Conservation (phyloP, 2,113 vertebrate genomes). For the Jacana jacana region DNA sequence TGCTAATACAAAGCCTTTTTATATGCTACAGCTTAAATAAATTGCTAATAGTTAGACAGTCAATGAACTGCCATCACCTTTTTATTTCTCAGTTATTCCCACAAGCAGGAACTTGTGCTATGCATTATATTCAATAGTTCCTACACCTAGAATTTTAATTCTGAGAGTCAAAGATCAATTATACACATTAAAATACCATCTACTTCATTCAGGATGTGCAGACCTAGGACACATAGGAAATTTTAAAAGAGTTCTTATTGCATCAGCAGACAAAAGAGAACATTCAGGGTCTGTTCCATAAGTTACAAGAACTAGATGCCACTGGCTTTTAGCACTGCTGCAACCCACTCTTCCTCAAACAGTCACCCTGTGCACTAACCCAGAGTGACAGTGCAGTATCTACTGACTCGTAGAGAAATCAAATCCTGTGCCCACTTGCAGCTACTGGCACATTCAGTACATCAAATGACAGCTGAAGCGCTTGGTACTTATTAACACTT, state of each 20-base stretch:
- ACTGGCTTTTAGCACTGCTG: not conserved
- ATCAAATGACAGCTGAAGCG: not conserved
- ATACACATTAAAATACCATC: not conserved
- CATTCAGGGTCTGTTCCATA: not conserved
- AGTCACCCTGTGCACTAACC: not conserved
- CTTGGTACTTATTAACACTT: not conserved
- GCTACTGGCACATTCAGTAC: not conserved
- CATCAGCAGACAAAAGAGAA: not conserved
- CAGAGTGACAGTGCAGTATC: not conserved
- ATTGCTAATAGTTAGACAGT: not conserved
- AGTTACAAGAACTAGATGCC: not conserved
- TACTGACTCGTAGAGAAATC: not conserved
- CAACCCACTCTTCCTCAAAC: not conserved
- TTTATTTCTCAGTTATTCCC: not conserved
- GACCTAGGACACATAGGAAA: fast-evolving
- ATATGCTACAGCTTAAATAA: not conserved
- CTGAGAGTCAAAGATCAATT: not conserved
- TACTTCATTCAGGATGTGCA: not conserved
- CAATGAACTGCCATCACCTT: not conserved
- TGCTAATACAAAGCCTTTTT: not conserved
- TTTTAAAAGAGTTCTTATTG: not conserved
- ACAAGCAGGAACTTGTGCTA: not conserved
- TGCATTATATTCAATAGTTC: not conserved
- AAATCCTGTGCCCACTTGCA: not conserved
- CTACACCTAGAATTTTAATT: not conserved